Base-by-base conservation (phyloP, 35 echinoderm and acorn worm genomes). In the Lytechinus pictus region DNA sequence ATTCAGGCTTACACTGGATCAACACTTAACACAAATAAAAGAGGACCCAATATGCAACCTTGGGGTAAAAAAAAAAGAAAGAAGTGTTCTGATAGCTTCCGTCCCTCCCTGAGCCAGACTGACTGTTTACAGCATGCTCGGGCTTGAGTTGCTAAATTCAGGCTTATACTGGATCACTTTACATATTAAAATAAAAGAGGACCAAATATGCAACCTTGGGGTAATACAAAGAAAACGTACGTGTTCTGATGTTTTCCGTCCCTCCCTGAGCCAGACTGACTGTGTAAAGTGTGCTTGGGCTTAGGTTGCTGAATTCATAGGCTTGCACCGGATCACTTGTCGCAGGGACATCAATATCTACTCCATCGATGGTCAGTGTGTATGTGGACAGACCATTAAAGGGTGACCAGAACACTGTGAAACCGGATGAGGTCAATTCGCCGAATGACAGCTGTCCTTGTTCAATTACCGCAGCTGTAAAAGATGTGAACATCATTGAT, bases 361-460 rank as follows among this genome's bases (percentile, higher is more conserved):
- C 53, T 27, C 9, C 24, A 29, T 14, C 27, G 16, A 19, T 19
- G 27, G 95, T 19, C 53, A 89, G 86, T 27, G 6, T 91, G 57
- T 71, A 90, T 10, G 21, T 24, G 27, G 90, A 28, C 0, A 5
- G 11, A 33, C 86, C 94, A 58, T 54, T 9, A 24, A 52, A 27
- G 19, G 86, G 96, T 27, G 94, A 10, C 96, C 96, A 96, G 24
- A 12, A 96, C 14, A 96, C 54, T 12, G 55, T 94, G 29, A 96
- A 95, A 27, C 55, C 86, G 5, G 94, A 28, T 55, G 93, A 9
- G 1, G 94, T 96, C n/a, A 96, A 5, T 8, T 72, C 61, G 7
- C 96, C 96, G 55, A 96, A 86, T 6, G 94, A 94, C 6, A 96
- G 53, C 52, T 91, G 9, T 9, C 96, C 96, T 11, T 55, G 86